Evolutionary conservation across 2,113 vertebrate species (phyloP), one percentile per base, ranked within the genome.

Genomic region (Petrocephalus zakoni): DNA sequence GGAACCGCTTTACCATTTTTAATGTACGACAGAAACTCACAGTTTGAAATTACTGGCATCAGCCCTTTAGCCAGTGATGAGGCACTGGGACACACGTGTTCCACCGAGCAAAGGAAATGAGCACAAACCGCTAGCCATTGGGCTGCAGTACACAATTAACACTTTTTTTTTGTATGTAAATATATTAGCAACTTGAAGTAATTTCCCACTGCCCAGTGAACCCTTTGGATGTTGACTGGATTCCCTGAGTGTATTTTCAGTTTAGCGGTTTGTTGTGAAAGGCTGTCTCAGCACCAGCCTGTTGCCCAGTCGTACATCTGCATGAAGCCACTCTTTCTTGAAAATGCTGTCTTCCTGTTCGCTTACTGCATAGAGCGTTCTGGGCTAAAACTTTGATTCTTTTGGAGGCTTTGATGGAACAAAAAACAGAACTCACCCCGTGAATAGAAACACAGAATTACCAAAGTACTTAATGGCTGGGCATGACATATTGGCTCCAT

Each of bases 191-290:
- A 68, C 87, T 90, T 8, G 25, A 85, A 93, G 93, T 91, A 91
- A 94, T 92, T 91, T 49, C 90, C 88, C 55, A 64, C n/a, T 86
- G 88, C 88, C 90, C 84, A 83, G 89, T 93, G 92, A 93, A 90
- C 85, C 93, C 92, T 91, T 56, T 87, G 47, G 88, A 91, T 2
- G 87, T 56, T 42, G 46, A 49, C 42, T 49, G 19, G 21, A 49
- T 46, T n/a, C 37, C 19, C 22, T 46, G 42, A 81, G 87, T 93
- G 92, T 94, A 92, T 93, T 93, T 94, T 90, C 49, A 90, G 88
- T 90, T 89, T 47, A 47, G 64, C 53, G 51, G 86, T 89, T 86
- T 90, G 86, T 90, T 88, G 85, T 88, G 92, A 92, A 92, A 51
- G 90, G 92, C 92, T 89, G 91, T 81, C 75, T 93, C 92, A 93